Base-by-base conservation (phyloP, 2,888 invertebrate species). In the Drosophila suboccidentalis region DNA sequence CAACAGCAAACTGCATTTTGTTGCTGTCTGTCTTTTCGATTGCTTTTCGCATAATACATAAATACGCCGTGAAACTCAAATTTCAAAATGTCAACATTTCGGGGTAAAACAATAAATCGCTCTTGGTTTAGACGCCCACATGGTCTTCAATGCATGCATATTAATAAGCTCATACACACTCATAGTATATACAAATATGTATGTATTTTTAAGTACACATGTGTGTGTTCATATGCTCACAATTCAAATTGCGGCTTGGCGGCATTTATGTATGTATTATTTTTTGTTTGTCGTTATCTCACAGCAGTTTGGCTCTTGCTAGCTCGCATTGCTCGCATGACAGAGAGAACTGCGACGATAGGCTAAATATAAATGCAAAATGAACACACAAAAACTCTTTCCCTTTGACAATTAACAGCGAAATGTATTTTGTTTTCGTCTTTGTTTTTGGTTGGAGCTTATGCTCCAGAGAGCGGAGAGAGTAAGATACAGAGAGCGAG, bases 241-340 rank as follows among this genome's bases (percentile, higher is more conserved):
- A 80, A 81, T 67, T 78, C 64, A 68, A 81, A 76, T 87, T 79
- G 68, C 80, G 82, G 76, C 69, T 78, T 78, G 75, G 62, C 76
- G 69, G 50, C 61, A 78, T 78, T 78, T 76, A 69, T 78, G 61
- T 61, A 51, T 54, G 61, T 61, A 51, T 54, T n/a, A 8, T 38
- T 38, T n/a, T 38, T n/a, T 38, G 29, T 66, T 50, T 58, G 57
- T 78, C 74, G 57, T 77, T 77, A 77, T 78, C 79, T 75, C 38
- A 41, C 44, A 36, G 19, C 44, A 55, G 38, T 60, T 57, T 55
- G 63, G 43, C 34, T 63, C 71, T 60, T 44, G 41, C 57, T 58
- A 39, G 41, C 54, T 29, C 29, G 29, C 29, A 29, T 8, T 29
- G 38, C 41, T 43, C 13, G 54, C 29, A 44, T 15, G 34, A 22